A percentile compares a stretch with the other conserved stretches of the same genome.
Evolutionary conservation across 2,797 vertebrate genomes (phyloP).

Genomic region (Perdix hodgsoniae): DNA sequence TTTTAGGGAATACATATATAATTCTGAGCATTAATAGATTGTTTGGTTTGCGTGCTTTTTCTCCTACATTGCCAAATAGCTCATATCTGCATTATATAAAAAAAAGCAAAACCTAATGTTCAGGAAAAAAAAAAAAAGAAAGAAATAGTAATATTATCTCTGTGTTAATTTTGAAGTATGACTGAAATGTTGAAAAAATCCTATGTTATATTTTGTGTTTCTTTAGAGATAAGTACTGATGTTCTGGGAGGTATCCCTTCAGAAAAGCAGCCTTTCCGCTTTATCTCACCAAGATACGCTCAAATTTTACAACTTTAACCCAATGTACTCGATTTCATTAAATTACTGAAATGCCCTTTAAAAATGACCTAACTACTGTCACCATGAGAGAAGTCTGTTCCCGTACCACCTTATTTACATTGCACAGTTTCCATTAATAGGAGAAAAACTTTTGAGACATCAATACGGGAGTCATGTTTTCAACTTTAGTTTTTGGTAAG

Average conservation of each 20-base stretch:
- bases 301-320: background rate
- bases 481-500: background rate
- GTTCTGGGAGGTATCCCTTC: conserved; percentile 8
- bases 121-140: conserved; percentile 1
- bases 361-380: background rate
- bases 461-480: background rate
- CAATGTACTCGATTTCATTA: background rate
- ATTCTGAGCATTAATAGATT: conserved; percentile 70
- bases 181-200: background rate
- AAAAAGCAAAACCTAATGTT: conserved; percentile 48
- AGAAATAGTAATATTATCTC: background rate
- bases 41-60: conserved; percentile 37
- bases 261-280: background rate
- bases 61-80: conserved; percentile 60
- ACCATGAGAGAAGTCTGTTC: background rate
- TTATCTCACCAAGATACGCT: background rate
- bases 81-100: conserved; percentile 59
- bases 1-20: conserved; percentile 73
- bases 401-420: background rate
- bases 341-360: background rate
- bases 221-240: background rate
- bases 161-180: background rate
- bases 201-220: background rate
- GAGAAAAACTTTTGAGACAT: background rate
- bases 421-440: background rate